Evolutionary conservation across 2,888 invertebrate species (phyloP).

Genomic region (Holacanthella duospinosa): DNA sequence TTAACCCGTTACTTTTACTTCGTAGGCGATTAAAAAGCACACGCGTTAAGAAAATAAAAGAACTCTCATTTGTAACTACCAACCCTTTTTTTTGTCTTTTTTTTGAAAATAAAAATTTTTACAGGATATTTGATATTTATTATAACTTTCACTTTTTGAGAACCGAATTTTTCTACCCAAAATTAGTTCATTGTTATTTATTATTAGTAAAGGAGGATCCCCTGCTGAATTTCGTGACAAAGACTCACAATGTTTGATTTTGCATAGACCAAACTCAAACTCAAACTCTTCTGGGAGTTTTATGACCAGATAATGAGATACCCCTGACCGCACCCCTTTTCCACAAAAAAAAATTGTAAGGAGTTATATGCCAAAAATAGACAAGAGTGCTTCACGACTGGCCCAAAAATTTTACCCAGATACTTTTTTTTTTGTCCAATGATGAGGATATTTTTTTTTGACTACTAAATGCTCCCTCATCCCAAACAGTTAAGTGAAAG

Average conservation of each 20-base stretch:
- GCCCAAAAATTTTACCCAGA: not conserved
- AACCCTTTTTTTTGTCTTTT: not conserved
- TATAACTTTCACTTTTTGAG: not conserved
- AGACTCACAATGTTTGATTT: not conserved
- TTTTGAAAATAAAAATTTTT: too few relatives aligned
- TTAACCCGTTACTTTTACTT: not conserved
- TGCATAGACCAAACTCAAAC: too few relatives aligned
- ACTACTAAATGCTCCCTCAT: too few relatives aligned
- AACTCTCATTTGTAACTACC: not conserved
- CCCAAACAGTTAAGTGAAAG: too few relatives aligned
- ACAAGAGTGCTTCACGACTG: too few relatives aligned
- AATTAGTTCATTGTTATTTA: not conserved
- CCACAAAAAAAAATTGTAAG: too few relatives aligned
- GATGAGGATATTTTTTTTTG: too few relatives aligned
- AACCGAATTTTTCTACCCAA: not conserved
- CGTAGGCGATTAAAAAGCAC: too few relatives aligned
- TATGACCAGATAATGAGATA: slow-evolving; percentile 30
- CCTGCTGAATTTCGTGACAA: not conserved
- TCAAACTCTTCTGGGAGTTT: slow-evolving; percentile 33
- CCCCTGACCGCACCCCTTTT: slow-evolving; percentile 16
- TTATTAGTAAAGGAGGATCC: not conserved
- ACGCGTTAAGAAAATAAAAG: too few relatives aligned
- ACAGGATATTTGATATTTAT: too few relatives aligned
- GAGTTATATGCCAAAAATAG: too few relatives aligned
- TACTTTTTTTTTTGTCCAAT: too few relatives aligned